These are phyloP conservation scores for Halcyon badia DNA, from an alignment of 2,797 vertebrate genomes.

Conservation along the genomic window DNA sequence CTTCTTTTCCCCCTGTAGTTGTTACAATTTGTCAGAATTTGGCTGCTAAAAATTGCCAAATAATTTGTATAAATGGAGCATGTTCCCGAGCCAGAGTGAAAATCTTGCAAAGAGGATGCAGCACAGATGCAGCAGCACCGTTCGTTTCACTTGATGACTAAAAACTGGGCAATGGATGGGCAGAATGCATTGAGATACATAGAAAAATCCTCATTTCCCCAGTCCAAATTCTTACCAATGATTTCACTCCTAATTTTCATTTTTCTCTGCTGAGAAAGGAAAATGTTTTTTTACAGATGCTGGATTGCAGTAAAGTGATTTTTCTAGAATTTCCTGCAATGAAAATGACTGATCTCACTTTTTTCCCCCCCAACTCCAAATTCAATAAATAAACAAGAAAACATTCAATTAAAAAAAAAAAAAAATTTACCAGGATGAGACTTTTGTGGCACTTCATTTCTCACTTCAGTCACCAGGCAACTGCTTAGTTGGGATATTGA, in stretches of 20 bases:
- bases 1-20: neutral
- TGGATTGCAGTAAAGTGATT: neutral
- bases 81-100: neutral
- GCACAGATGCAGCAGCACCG: neutral
- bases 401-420: neutral
- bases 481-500: neutral
- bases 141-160: neutral
- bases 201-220: neutral
- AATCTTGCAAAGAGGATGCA: accelerated
- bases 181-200: neutral
- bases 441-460: constrained; percentile 33
- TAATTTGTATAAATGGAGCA: neutral
- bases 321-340: neutral
- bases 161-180: neutral
- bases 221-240: neutral
- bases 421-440: neutral
- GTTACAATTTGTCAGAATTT: neutral
- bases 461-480: constrained; percentile 12
- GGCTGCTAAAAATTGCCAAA: neutral
- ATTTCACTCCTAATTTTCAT: neutral
- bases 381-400: constrained; percentile 23
- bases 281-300: neutral
- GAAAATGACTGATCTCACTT: neutral
- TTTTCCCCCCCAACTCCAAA: neutral
- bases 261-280: neutral